Evolutionary conservation across 2,113 vertebrate species (phyloP).

Genomic region (Sterna hirundo): DNA sequence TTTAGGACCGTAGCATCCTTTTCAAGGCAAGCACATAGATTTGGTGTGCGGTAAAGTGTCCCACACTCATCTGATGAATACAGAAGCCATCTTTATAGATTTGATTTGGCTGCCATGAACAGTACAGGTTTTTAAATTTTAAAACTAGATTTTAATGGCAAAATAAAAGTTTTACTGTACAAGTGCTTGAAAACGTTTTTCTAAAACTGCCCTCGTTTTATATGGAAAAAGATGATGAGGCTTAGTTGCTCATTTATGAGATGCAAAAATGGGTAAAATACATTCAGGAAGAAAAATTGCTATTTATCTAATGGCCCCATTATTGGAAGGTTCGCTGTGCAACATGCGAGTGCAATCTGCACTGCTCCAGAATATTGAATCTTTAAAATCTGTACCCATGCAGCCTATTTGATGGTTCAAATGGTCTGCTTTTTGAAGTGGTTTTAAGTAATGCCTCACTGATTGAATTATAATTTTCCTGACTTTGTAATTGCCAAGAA

Average conservation of each 20-base stretch:
- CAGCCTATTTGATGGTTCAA: background rate
- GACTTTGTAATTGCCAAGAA: constrained; percentile 54
- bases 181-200: background rate
- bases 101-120: background rate
- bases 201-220: background rate
- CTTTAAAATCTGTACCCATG: background rate
- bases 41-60: fast-evolving
- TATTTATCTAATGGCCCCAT: background rate
- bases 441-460: constrained; percentile 47
- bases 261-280: background rate
- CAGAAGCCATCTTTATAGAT: background rate
- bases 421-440: constrained; percentile 42
- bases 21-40: background rate
- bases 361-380: background rate
- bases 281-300: background rate
- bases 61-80: background rate
- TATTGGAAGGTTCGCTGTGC: background rate
- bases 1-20: background rate
- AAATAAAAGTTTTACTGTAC: background rate
- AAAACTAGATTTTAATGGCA: background rate
- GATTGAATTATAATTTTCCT: constrained; percentile 59
- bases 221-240: background rate
- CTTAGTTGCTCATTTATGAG: background rate
- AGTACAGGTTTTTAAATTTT: background rate
- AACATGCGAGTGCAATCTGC: background rate